These are phyloP conservation scores for Hydra vulgaris DNA, from an alignment of 30 jellyfish, hydroid and myxozoan species.

Conservation along the genomic window DNA sequence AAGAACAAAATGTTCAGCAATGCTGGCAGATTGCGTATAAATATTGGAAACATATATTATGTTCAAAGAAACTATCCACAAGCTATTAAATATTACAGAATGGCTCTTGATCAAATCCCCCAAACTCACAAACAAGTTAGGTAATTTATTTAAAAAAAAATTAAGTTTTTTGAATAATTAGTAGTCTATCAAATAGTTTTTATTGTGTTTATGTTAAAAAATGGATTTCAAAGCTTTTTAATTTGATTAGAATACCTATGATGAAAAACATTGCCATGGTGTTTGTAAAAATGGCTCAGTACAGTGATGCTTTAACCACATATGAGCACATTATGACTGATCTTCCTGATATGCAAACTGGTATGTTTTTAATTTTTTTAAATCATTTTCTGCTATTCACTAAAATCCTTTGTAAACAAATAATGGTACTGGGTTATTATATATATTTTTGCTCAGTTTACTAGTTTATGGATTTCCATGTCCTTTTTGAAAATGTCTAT, in stretches of 20 bases:
- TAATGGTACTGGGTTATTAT: too few species aligned
- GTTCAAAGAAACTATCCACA: conserved; percentile 89
- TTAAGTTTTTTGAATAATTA: too few species aligned
- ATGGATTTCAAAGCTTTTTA: too few species aligned
- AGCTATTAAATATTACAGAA: conserved; percentile 81
- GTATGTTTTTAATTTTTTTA: conserved; percentile 20
- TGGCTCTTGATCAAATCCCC: conserved; percentile 92
- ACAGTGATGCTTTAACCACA: conserved; percentile 92
- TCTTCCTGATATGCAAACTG: conserved; percentile 84
- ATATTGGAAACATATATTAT: conserved; percentile 77
- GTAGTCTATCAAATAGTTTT: background rate
- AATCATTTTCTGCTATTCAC: background rate
- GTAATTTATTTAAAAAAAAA: conserved; percentile 16
- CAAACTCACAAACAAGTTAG: conserved; percentile 85
- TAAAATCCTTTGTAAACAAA: background rate
- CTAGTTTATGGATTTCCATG: too few species aligned
- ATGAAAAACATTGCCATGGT: conserved; percentile 90
- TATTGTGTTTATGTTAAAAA: too few species aligned
- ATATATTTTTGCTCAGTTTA: too few species aligned
- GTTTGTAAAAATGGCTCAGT: conserved; percentile 84
- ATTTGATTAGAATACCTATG: conserved; percentile 45
- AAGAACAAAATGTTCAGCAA: conserved; percentile 96
- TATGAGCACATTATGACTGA: conserved; percentile 87
- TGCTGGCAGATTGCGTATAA: conserved; percentile 90
- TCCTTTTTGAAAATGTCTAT: too few species aligned